Evolutionary conservation across 2,888 invertebrate genomes (phyloP).

Genomic region (Capitulum mitella): DNA sequence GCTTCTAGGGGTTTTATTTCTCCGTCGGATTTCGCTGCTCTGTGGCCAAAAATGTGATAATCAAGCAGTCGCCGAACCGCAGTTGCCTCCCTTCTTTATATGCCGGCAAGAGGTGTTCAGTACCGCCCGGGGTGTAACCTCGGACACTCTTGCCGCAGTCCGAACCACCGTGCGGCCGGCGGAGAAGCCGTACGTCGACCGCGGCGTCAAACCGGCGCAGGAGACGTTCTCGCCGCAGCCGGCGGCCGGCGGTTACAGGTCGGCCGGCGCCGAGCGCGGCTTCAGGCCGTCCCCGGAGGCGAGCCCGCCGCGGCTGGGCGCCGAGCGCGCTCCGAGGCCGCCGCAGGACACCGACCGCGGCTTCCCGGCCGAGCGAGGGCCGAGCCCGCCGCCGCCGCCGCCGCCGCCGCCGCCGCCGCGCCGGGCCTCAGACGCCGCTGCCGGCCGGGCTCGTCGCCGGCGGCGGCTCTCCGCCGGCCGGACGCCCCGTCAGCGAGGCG

Average conservation of each 20-base stretch:
- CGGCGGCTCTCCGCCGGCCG: neutral
- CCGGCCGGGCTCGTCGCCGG: neutral
- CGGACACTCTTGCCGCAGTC: slow-evolving; percentile 28
- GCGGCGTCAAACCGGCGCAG: slow-evolving; percentile 30
- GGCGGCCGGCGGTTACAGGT: neutral
- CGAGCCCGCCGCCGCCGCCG: neutral
- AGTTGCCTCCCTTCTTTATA: too few relatives aligned
- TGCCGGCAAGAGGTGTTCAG: too few relatives aligned
- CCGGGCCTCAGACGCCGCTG: neutral
- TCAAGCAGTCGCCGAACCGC: too few relatives aligned
- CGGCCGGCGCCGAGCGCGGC: neutral
- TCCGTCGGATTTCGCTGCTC: too few relatives aligned
- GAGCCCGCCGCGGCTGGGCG: neutral
- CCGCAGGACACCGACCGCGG: neutral
- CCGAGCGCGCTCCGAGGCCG: neutral
- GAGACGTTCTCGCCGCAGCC: neutral
- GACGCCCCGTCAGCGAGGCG: neutral
- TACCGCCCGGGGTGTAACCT: too few relatives aligned
- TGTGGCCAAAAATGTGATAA: too few relatives aligned
- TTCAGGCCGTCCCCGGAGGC: neutral
- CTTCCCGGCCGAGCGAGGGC: neutral
- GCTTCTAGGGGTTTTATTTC: too few relatives aligned
- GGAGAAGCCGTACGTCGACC: slow-evolving; percentile 37
- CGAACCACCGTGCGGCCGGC: slow-evolving; percentile 41
- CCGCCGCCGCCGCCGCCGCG: neutral